These are phyloP conservation scores for Heliothis subflexa DNA, from an alignment of 1,140 invertebrate species.

Conservation along the genomic window DNA sequence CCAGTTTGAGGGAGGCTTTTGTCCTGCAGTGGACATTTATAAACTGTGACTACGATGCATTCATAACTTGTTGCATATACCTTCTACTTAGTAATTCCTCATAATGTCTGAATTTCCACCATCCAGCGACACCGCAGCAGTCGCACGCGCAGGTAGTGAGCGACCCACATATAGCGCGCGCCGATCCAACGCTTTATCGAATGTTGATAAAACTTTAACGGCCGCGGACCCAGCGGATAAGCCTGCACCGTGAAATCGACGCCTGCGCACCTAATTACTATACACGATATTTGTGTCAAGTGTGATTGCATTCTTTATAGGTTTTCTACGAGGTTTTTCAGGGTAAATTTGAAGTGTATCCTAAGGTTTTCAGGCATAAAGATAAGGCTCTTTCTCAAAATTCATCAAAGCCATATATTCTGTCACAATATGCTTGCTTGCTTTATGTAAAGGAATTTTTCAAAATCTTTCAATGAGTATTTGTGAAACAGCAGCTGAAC, in stretches of 20 bases:
- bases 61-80: background rate
- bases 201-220: conserved; percentile 78
- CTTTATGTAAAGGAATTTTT: too few relatives aligned
- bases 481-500: too few relatives aligned
- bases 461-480: too few relatives aligned
- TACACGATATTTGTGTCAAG: conserved; percentile 48
- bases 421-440: too few relatives aligned
- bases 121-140: background rate
- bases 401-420: too few relatives aligned
- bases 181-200: conserved; percentile 65
- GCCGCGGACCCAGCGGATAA: conserved; percentile 54
- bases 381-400: too few relatives aligned
- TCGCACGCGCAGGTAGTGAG: conserved; percentile 46
- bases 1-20: too few relatives aligned
- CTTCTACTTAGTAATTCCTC: background rate
- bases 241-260: conserved; percentile 65
- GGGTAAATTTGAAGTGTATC: background rate
- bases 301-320: conserved; percentile 44
- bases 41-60: too few relatives aligned
- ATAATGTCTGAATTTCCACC: background rate
- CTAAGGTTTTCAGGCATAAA: background rate
- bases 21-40: too few relatives aligned
- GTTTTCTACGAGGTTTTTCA: conserved; percentile 1
- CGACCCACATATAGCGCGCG: conserved; percentile 69
- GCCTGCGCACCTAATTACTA: conserved; percentile 42